A percentile compares a stretch with the other conserved stretches of the same genome.
Evolutionary conservation across 2,797 vertebrate genomes (phyloP).

Genomic region (Sebastes jordani): DNA sequence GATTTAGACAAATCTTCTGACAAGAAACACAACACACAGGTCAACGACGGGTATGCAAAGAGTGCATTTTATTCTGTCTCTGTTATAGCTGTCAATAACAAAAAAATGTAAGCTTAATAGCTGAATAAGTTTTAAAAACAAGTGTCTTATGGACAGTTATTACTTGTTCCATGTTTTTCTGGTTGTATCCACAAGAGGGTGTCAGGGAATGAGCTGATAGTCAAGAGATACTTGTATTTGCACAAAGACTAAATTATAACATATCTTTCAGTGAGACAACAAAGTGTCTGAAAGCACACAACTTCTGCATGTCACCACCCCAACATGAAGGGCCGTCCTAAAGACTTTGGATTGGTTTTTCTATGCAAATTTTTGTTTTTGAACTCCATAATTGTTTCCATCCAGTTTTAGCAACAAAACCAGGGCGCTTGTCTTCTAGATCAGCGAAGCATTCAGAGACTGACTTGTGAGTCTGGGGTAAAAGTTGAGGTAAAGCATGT

Average conservation of each 20-base stretch:
- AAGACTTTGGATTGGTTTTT: too few relatives aligned
- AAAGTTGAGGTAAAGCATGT: not conserved
- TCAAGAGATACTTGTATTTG: not conserved
- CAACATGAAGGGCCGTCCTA: too few relatives aligned
- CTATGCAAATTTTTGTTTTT: too few relatives aligned
- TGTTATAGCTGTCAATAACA: not conserved
- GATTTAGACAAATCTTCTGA: constrained; percentile 81
- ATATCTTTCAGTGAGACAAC: not conserved
- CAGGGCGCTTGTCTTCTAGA: not conserved
- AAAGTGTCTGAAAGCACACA: not conserved
- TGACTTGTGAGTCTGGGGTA: not conserved
- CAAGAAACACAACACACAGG: constrained; percentile 1
- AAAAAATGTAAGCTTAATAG: not conserved
- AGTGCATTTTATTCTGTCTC: not conserved
- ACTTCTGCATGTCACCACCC: too few relatives aligned
- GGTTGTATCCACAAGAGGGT: not conserved
- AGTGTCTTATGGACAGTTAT: not conserved
- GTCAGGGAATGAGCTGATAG: not conserved
- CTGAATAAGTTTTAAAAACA: not conserved
- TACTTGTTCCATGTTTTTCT: not conserved
- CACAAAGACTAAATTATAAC: not conserved
- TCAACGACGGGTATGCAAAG: not conserved
- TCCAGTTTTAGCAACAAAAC: not conserved
- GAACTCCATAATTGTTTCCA: not conserved
- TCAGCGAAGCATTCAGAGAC: not conserved